Evolutionary conservation across 2,888 invertebrate genomes (phyloP), one percentile per base, ranked within the genome.

Genomic region (Nephrocerus scutellatus): DNA sequence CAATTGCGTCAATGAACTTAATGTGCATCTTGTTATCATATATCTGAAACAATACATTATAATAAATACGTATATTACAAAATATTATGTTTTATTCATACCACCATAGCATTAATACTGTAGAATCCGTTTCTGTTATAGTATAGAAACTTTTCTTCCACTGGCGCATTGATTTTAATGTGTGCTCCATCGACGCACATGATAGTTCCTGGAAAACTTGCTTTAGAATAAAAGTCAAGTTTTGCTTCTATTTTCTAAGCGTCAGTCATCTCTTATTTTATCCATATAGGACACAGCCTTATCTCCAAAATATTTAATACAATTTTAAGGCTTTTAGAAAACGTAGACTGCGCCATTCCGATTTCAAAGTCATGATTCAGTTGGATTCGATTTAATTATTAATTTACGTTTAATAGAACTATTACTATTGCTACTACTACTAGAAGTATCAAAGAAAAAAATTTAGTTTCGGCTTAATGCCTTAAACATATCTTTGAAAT

Each of bases 111-210:
- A 30, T 37, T 37, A n/a, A 25, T 10, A 14, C 35, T 35, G 14
- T 12, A 35, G 16, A 12, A 35, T 15, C 39, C 33, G 26, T 39
- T 39, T 12, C 37, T 29, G 20, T 44, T 44, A 20, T 40, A 44
- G 26, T 37, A 44, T 18, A 44, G 19, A 34, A 37, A 30, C 9
- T 37, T 31, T 10, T 44, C 34, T 37, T 37, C 15, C 2, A 22
- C 23, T 18, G 34, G 39, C 23, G 23, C 16, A 24, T 34, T 33
- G 15, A 44, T 36, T 34, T 39, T 42, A 14, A 45, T 42, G 30
- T 42, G 42, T 34, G 45, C 39, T 30, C 42, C 39, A 37, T 41
- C 41, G 24, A 43, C 37, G 28, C 39, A 46, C 31, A 36, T 34
- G 21, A 31, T 37, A 26, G 41, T 37, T 13, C 39, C 41, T 24